phyloP scores from a whole-genome alignment of 92 coral and sea anemone genomes.

The Porites evermanni region DNA sequence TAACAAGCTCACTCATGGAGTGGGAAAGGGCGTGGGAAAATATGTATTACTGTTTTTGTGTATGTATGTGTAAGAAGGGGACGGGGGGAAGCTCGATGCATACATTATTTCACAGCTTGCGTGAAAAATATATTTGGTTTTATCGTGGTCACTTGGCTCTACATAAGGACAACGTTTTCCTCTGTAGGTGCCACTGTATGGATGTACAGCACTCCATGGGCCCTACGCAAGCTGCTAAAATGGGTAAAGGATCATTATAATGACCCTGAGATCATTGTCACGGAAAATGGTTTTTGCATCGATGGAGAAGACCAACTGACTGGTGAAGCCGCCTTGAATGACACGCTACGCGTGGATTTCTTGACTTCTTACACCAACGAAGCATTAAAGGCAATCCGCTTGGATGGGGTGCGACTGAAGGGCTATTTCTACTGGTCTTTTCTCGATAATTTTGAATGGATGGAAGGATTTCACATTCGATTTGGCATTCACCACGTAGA shows the following conservation, averaged over 20 bases:
- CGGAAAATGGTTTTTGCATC: slow-evolving; percentile 91
- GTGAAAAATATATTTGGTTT: no score
- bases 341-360: slow-evolving; percentile 76
- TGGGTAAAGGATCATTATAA: slow-evolving; percentile 82
- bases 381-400: slow-evolving; percentile 69
- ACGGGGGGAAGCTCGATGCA: no score
- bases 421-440: slow-evolving; percentile 91
- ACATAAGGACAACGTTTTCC: background rate
- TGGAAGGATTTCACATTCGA: slow-evolving; percentile 70
- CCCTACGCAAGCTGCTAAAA: slow-evolving; percentile 77
- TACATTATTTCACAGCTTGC: no score
- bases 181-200: slow-evolving; percentile 74
- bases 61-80: no score
- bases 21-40: no score
- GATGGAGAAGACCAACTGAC: slow-evolving; percentile 66
- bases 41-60: no score
- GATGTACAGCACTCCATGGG: slow-evolving; percentile 81
- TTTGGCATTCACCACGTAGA: slow-evolving; percentile 91
- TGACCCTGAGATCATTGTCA: slow-evolving; percentile 84
- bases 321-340: slow-evolving; percentile 78
- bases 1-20: no score
- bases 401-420: slow-evolving; percentile 81
- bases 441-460: slow-evolving; percentile 96
- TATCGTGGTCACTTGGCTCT: background rate
- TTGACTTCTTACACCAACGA: slow-evolving; percentile 74